Evolutionary conservation across 2,113 vertebrate species (phyloP), one percentile per base, ranked within the genome.

Genomic region (Meriones unguiculatus): DNA sequence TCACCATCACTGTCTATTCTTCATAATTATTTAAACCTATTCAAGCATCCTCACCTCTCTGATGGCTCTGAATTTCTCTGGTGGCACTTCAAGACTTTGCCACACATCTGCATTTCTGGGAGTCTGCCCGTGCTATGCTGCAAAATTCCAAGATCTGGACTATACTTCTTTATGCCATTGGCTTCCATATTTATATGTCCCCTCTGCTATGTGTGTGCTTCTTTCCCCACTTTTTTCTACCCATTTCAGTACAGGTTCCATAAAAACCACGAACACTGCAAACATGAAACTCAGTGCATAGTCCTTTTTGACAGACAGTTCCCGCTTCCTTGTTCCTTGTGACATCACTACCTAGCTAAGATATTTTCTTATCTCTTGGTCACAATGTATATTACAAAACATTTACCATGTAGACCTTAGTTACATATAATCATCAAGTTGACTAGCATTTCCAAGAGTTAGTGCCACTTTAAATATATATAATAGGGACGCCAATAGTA

Each of bases 391-490:
- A 75, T 32, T 59, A 52, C 38, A 77, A 90, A 88, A 65, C 65
- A 77, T 67, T 90, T 90, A 78, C 1, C 52, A 65, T 10, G 62
- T 95, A 24, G 35, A 88, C 12, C 35, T 89, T 24, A 77, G 38
- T 72, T 2, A 14, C 24, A n/a, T 7, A 64, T 64, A 67, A 50
- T 35, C 41, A 67, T 96, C 18, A 81, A 87, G 82, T 73, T 90
- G n/a, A 46, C 41, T 81, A 88, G 59, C 30, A 87, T 73, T 73
- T 89, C 50, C 69, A 82, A 90, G 41, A 32, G 89, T 92, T 81
- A 69, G 20, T 84, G 35, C 70, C 54, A 65, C 14, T 18, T 82
- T 96, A 46, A 46, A 25, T 81, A 25, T 69, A 17, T 69, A 72
- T 89, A 86, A 81, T 18, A 65, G 50, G 93, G 22, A 73, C 20